Percentiles rank a stretch among this genome's conserved stretches.
phyloP scores from a whole-genome alignment of 2,888 invertebrate genomes.

The Hypercompe scribonia region DNA sequence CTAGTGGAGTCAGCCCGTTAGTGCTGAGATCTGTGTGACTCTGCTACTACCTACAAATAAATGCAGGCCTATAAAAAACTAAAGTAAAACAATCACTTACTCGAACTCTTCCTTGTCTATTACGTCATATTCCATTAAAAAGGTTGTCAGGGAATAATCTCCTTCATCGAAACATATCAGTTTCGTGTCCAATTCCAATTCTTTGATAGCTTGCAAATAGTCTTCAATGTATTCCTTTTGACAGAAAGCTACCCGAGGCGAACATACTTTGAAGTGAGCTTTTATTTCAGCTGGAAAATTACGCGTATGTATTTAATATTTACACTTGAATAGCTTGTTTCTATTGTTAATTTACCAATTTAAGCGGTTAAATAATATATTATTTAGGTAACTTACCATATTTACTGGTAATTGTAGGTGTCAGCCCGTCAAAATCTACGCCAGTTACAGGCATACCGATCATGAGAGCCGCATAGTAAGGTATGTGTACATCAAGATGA shows the following conservation, averaged over 20 bases:
- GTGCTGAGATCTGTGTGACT: no score
- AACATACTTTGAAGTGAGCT: conserved; percentile 58
- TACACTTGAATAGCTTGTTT: no score
- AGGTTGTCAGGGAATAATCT: conserved; percentile 58
- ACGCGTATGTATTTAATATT: no score
- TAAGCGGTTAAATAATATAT: neutral
- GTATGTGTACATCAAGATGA: conserved; percentile 72
- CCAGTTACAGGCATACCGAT: conserved; percentile 71
- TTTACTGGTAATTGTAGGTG: conserved; percentile 62
- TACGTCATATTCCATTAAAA: conserved; percentile 56
- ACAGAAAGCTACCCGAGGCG: conserved; percentile 73
- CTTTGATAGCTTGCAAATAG: conserved; percentile 53
- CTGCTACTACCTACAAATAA: no score
- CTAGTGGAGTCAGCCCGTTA: no score
- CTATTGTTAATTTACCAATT: no score
- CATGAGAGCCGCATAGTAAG: conserved; percentile 70
- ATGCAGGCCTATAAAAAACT: neutral
- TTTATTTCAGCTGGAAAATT: conserved; percentile 67
- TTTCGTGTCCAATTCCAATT: conserved; percentile 59
- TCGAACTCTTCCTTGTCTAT: conserved; percentile 54
- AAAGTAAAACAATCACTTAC: conserved; percentile 50
- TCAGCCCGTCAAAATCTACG: conserved; percentile 35
- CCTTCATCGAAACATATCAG: conserved; percentile 66
- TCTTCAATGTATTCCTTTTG: conserved; percentile 56
- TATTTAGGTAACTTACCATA: conserved; percentile 56